These are phyloP conservation scores for Pollimyrus isidori DNA, from an alignment of 2,113 vertebrate genomes.

Conservation along the genomic window DNA sequence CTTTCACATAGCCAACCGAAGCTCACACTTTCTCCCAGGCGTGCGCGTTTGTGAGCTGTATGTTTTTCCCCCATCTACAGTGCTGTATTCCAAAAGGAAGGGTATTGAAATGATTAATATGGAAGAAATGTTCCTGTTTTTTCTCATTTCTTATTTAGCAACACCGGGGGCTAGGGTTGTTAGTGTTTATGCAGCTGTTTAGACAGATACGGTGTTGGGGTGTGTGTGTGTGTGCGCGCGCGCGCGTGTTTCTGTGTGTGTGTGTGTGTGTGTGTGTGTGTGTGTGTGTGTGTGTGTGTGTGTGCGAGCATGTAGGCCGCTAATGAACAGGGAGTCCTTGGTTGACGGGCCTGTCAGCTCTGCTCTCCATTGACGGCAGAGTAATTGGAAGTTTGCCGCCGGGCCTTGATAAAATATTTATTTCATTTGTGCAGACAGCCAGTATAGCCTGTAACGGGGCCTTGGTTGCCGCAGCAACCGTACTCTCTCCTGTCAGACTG, in stretches of 20 bases:
- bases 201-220: constrained; percentile 21
- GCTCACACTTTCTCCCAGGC: not conserved
- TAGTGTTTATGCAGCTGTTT: constrained; percentile 21
- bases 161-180: not conserved
- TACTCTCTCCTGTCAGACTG: not conserved
- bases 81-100: not conserved
- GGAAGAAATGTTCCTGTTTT: not conserved
- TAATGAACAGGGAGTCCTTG: constrained; percentile 15
- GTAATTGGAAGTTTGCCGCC: constrained; percentile 22
- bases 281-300: constrained; percentile 25
- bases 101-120: not conserved
- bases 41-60: not conserved
- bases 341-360: constrained; percentile 14
- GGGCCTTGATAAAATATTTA: constrained; percentile 26
- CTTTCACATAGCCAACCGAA: not conserved
- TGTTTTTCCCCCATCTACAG: not conserved
- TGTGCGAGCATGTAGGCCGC: not conserved
- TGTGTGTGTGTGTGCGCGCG: constrained; percentile 12
- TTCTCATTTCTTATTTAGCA: not conserved
- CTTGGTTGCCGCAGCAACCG: not conserved
- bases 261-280: constrained; percentile 12
- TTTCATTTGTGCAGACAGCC: constrained; percentile 16
- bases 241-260: constrained; percentile 10
- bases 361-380: constrained; percentile 3
- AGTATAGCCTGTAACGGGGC: constrained; percentile 6